phyloP scores from a whole-genome alignment of 2,797 vertebrate genomes.

The Cheirogaleus major region DNA sequence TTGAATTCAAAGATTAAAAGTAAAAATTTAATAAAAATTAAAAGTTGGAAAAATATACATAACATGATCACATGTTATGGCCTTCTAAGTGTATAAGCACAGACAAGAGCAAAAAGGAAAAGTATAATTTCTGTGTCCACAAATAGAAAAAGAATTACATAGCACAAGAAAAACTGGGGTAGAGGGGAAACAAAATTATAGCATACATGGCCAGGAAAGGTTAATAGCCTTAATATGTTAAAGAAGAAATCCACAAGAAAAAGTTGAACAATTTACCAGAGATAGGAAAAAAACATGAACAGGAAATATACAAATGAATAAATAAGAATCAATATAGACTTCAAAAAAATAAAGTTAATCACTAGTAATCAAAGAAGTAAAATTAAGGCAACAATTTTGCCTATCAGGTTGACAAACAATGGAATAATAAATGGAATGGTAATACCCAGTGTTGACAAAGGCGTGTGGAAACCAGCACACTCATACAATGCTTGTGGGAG shows the following conservation, averaged over 20 bases:
- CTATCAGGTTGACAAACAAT: constrained; percentile 9
- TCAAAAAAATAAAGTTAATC: neutral
- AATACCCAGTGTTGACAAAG: neutral
- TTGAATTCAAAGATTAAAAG: neutral
- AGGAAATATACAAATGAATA: neutral
- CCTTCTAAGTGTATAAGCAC: neutral
- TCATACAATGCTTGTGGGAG: constrained; percentile 53
- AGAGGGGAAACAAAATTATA: neutral
- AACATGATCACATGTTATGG: neutral
- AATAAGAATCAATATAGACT: neutral
- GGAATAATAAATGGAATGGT: constrained; percentile 38
- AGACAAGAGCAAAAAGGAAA: neutral
- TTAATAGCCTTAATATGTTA: neutral
- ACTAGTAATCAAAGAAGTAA: neutral
- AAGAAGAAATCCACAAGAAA: neutral
- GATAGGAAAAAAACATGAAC: neutral
- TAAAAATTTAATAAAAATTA: constrained; percentile 34
- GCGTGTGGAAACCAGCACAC: neutral
- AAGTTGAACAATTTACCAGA: neutral
- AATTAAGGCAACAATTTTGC: constrained; percentile 45
- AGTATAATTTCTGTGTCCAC: neutral
- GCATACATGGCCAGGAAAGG: neutral
- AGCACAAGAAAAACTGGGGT: neutral
- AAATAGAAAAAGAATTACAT: constrained; percentile 1
- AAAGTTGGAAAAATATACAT: neutral